Conservation (phyloP, 2,888 invertebrate species). For the Loripinus fragilis region DNA sequence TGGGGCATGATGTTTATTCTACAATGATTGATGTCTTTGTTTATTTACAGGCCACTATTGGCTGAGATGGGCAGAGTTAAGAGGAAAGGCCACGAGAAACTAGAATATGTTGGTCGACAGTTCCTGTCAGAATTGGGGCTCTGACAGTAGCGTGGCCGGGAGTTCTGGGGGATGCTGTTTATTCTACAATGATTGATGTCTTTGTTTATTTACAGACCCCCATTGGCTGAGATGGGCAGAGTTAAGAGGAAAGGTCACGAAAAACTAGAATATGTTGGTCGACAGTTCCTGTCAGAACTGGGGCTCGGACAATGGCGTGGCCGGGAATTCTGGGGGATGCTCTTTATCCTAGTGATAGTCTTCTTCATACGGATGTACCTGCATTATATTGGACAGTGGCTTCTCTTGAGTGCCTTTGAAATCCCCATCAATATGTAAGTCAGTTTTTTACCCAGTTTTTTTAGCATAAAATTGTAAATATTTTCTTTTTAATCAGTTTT, state of each 20-base stretch:
- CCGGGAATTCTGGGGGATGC: slow-evolving; percentile 82
- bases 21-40: slow-evolving; percentile 79
- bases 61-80: slow-evolving; percentile 73
- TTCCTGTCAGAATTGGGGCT: slow-evolving; percentile 80
- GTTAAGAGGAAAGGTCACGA: slow-evolving; percentile 66
- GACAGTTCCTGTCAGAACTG: slow-evolving; percentile 79
- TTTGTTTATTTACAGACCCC: slow-evolving; percentile 75
- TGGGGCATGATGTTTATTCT: slow-evolving; percentile 82
- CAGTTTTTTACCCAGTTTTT: no score
- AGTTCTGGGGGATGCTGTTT: slow-evolving; percentile 82
- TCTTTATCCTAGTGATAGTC: slow-evolving; percentile 77
- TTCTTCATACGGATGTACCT: slow-evolving; percentile 80
- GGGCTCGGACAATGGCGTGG: slow-evolving; percentile 81
- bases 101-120: slow-evolving; percentile 78
- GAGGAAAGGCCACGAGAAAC: slow-evolving; percentile 70
- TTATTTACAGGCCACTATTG: slow-evolving; percentile 69
- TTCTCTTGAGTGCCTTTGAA: slow-evolving; percentile 74
- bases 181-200: slow-evolving; percentile 79
- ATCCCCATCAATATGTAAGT: slow-evolving; percentile 82
- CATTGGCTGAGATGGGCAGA: slow-evolving; percentile 75
- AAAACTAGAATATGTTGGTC: slow-evolving; percentile 77
- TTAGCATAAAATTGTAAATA: no score
- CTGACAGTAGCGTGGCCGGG: slow-evolving; percentile 80
- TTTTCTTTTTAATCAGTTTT: no score
- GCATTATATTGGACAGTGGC: slow-evolving; percentile 82